phyloP scores from a whole-genome alignment of 2,113 vertebrate species.

The Mus spicilegus region DNA sequence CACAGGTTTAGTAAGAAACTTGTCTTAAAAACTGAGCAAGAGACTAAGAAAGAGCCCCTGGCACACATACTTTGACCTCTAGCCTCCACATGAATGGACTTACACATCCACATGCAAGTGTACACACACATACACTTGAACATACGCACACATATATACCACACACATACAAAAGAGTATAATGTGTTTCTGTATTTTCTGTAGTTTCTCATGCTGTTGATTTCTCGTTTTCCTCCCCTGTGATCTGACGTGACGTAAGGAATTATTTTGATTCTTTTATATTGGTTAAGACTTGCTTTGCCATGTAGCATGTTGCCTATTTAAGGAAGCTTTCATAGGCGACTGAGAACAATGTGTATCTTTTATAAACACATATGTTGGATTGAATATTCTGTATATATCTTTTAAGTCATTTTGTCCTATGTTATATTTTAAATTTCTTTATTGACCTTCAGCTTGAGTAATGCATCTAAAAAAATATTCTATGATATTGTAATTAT shows the following conservation, averaged over 20 bases:
- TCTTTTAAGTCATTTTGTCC: background rate
- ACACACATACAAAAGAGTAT: background rate
- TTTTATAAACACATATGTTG: background rate
- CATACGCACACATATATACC: background rate
- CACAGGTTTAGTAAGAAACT: background rate
- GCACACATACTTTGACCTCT: background rate
- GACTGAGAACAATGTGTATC: background rate
- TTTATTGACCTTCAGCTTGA: background rate
- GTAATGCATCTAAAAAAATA: background rate
- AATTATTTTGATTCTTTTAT: background rate
- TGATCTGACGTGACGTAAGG: background rate
- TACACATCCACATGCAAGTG: background rate
- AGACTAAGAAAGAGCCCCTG: background rate
- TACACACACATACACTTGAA: too few species aligned
- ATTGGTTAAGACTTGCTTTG: background rate
- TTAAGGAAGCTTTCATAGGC: background rate
- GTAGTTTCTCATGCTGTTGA: background rate
- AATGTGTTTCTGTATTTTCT: background rate
- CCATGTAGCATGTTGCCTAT: background rate
- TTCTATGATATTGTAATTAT: background rate
- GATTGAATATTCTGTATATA: background rate
- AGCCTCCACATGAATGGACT: background rate
- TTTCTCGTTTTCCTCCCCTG: background rate
- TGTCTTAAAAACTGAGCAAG: background rate
- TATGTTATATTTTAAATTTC: background rate